phyloP scores from a whole-genome alignment of 2,888 invertebrate genomes.

The Bombylius discolor region DNA sequence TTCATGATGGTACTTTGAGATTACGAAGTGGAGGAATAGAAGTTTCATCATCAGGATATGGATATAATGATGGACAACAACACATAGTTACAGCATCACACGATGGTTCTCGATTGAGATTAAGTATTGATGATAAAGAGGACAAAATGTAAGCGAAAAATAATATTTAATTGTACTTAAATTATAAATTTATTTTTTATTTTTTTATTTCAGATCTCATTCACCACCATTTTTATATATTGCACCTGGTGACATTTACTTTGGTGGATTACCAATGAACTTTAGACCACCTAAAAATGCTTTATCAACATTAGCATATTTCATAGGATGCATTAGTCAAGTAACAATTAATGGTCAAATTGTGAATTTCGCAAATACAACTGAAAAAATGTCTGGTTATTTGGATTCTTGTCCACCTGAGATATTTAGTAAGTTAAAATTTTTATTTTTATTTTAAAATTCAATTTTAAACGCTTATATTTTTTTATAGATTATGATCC shows the following conservation, averaged over 20 bases:
- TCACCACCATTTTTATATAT: constrained; percentile 48
- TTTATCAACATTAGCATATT: constrained; percentile 48
- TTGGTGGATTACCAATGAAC: constrained; percentile 69
- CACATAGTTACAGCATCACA: constrained; percentile 84
- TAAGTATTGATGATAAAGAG: constrained; percentile 78
- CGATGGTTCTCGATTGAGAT: constrained; percentile 48
- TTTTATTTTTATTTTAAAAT: not conserved
- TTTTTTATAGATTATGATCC: constrained; percentile 26
- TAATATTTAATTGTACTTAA: too few species aligned
- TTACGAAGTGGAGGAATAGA: constrained; percentile 57
- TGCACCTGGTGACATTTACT: constrained; percentile 58
- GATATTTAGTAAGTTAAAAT: constrained; percentile 22
- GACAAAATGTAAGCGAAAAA: constrained; percentile 43
- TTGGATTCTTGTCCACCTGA: constrained; percentile 45
- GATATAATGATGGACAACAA: constrained; percentile 84
- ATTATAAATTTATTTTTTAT: too few species aligned
- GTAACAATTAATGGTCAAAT: constrained; percentile 74
- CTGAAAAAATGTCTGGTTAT: constrained; percentile 44
- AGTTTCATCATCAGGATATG: constrained; percentile 44
- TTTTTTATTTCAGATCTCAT: constrained; percentile 34
- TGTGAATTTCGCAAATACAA: constrained; percentile 61
- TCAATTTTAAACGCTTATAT: not conserved
- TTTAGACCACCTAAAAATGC: constrained; percentile 42
- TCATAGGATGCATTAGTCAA: constrained; percentile 87
- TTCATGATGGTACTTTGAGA: constrained; percentile 44